Evolutionary conservation across 2,797 vertebrate species (phyloP).

Genomic region (Anguilla obscura): DNA sequence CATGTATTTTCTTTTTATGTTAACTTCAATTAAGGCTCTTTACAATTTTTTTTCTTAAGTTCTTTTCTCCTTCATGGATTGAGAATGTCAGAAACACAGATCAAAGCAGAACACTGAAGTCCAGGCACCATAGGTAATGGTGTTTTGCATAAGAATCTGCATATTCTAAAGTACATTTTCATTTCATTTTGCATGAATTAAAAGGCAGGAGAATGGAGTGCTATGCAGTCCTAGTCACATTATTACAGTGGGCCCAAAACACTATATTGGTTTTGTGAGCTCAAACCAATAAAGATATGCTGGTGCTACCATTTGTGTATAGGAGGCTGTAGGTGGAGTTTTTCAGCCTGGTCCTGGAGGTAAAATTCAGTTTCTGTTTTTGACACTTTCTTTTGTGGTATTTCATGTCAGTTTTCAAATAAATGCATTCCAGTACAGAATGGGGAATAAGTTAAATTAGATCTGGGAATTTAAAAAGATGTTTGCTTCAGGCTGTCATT

Average conservation of each 20-base stretch:
- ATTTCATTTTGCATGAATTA: constrained; percentile 86
- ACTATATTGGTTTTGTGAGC: constrained; percentile 38
- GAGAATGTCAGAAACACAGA: constrained; percentile 89
- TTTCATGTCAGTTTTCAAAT: constrained; percentile 24
- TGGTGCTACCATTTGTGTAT: constrained; percentile 26
- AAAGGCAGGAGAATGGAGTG: constrained; percentile 54
- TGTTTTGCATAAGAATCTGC: constrained; percentile 92
- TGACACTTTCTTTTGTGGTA: background rate
- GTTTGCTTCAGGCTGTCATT: constrained; percentile 52
- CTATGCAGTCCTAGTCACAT: constrained; percentile 38
- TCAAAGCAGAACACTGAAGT: constrained; percentile 86
- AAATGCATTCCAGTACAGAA: constrained; percentile 28
- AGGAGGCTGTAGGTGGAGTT: constrained; percentile 31
- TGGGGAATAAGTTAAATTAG: constrained; percentile 32
- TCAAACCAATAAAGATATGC: constrained; percentile 36
- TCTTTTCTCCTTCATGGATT: constrained; percentile 91
- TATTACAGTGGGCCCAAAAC: constrained; percentile 22
- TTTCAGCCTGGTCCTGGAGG: constrained; percentile 44
- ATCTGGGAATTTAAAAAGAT: constrained; percentile 31
- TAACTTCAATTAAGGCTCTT: constrained; percentile 95
- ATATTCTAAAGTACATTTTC: constrained; percentile 87
- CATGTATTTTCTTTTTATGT: constrained; percentile 93
- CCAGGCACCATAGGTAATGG: constrained; percentile 86
- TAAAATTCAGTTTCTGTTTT: constrained; percentile 35
- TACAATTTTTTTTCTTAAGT: constrained; percentile 88